Evolutionary conservation across 2,888 invertebrate species (phyloP), one percentile per base, ranked within the genome.

Genomic region (Nomada hirtipes): DNA sequence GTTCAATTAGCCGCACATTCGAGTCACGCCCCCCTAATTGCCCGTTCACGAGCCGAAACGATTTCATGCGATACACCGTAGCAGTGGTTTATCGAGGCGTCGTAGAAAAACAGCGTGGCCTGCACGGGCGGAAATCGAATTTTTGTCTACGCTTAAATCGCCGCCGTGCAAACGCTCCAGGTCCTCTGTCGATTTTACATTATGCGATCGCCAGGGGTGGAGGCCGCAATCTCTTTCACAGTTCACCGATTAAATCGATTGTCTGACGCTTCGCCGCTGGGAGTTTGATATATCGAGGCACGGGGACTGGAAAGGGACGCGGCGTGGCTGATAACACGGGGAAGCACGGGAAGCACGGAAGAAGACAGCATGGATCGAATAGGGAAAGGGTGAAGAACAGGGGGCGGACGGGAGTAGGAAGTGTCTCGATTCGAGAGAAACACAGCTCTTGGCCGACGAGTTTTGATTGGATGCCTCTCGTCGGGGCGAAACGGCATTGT

Each of bases 221-320:
- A 65, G 59, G 84, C 81, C 76, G 86, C 89, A 90, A 90, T 90
- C 90, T 89, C 85, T 83, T 84, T 90, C 80, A 89, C 89, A 87
- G 89, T 88, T 88, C 85, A 89, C 75, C 88, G 89, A 90, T 90
- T 90, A 88, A 90, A 90, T 88, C 90, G 90, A 90, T 89, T 90
- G 89, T 88, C 89, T 84, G 85, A 89, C 84, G 88, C 85, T 84
- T 84, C 83, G 75, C 84, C 76, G 83, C 57, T 73, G 83, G 87
- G 83, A 82, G 83, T 89, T 88, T 89, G 89, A 89, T 85, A 84
- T 89, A 89, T 89, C 73, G 82, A 83, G 76, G 69, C 44, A 61
- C 47, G 36, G 57, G 57, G 53, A 64, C 59, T 42, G 57, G n/a
- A 26, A 47, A n/a, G 26, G 18, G 36, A 36, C 36, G 7, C 36